phyloP scores from a whole-genome alignment of 2,797 vertebrate genomes.

The Anabacerthia variegaticeps region DNA sequence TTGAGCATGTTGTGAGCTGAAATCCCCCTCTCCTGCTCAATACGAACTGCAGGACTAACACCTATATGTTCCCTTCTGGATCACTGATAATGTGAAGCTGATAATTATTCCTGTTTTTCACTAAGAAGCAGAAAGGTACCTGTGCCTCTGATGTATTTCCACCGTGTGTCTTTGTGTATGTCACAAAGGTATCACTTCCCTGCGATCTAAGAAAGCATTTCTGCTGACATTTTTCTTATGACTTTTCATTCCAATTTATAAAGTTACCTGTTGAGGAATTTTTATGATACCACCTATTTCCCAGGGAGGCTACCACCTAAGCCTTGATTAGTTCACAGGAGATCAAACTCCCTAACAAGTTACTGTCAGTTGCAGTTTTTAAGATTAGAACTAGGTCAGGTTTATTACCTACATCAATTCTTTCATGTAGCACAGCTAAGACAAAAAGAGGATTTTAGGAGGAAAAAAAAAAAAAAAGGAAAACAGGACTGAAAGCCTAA shows the following conservation, averaged over 20 bases:
- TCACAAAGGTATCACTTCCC: constrained; percentile 15
- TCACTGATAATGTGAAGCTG: neutral
- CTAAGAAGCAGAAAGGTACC: neutral
- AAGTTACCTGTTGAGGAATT: constrained; percentile 58
- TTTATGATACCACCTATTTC: constrained; percentile 41
- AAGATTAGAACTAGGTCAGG: constrained; percentile 66
- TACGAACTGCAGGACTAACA: neutral
- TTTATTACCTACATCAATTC: constrained; percentile 66
- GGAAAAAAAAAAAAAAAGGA: neutral
- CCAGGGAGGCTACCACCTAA: constrained; percentile 55
- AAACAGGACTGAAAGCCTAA: constrained; percentile 20
- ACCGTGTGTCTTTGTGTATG: neutral
- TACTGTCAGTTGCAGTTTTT: constrained; percentile 60
- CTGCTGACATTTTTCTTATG: constrained; percentile 44
- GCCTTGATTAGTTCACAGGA: constrained; percentile 73
- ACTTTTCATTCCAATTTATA: constrained; percentile 62
- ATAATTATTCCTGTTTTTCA: neutral
- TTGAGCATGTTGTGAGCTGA: neutral
- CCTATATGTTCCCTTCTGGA: neutral
- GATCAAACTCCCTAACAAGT: constrained; percentile 73
- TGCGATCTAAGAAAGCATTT: constrained; percentile 41
- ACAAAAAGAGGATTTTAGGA: neutral
- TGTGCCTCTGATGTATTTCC: neutral
- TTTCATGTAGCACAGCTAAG: constrained; percentile 53
- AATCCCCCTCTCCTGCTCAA: neutral